phyloP scores from a whole-genome alignment of 2,797 vertebrate genomes.

The Enteromius afrohamiltoni region DNA sequence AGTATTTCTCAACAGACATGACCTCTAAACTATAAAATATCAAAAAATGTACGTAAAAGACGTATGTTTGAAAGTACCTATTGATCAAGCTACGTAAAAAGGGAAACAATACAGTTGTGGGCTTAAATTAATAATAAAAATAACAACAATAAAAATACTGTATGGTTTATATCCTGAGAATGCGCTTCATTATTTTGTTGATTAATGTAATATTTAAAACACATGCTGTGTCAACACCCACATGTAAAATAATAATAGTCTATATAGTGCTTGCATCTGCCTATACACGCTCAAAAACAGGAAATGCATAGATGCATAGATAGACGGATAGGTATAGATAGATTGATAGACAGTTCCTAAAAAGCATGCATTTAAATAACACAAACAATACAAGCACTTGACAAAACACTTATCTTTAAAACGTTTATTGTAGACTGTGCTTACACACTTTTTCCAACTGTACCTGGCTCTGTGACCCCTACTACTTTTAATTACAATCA shows the following conservation, averaged over 20 bases:
- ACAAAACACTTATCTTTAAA: neutral
- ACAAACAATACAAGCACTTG: neutral
- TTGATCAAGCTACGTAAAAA: neutral
- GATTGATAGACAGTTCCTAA: neutral
- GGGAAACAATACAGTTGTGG: neutral
- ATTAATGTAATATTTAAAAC: neutral
- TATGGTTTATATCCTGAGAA: neutral
- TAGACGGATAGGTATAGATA: too few relatives aligned
- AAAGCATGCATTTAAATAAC: neutral
- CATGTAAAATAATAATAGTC: neutral
- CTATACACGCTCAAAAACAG: too few relatives aligned
- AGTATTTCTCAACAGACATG: neutral
- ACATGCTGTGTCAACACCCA: neutral
- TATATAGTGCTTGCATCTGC: neutral
- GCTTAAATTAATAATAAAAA: neutral
- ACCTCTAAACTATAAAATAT: neutral
- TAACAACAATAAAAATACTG: neutral
- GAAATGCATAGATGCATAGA: neutral
- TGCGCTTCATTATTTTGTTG: neutral
- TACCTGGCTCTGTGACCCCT: neutral
- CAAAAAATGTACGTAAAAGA: neutral
- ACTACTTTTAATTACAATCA: slow-evolving; percentile 2
- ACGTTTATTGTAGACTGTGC: neutral
- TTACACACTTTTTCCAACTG: neutral
- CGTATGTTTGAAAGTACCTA: neutral